Evolutionary conservation across 2,797 vertebrate genomes (phyloP), one percentile per base, ranked within the genome.

Genomic region (Synanceia verrucosa): DNA sequence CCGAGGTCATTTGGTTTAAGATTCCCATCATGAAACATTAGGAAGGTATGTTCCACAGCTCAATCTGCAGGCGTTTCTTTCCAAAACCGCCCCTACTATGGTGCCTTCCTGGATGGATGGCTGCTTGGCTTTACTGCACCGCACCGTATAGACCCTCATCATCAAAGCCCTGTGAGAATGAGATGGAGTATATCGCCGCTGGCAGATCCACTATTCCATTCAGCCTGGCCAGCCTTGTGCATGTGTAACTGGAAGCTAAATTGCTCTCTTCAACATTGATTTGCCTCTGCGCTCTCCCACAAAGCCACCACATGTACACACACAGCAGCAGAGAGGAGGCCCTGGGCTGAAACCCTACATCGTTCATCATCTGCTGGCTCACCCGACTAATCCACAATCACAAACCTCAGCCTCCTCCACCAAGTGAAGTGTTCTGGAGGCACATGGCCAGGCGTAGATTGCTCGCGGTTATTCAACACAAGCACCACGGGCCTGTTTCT

Each of bases 341-440:
- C 83, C 58, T 73, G 11, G 23, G 78, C 73, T 58, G 50, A 91
- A 92, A 89, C 76, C 76, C 82, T 76, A 78, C 69, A 84, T 90
- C 89, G 72, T 93, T 92, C 89, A 89, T 93, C 91, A 92, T 90
- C 70, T 77, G 64, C 71, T 86, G 87, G 85, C 87, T 83, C 74
- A 57, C 73, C 68, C 70, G 53, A 43, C 78, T 85, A 85, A 90
- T 90, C 86, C 82, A 66, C 79, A 89, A 82, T 90, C 82, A 66
- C 86, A 87, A 86, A 89, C 87, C 88, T 83, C 87, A 89, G 70
- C 41, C 70, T 84, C 76, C 76, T 84, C 80, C 26, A 66, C 76
- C 59, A 65, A 71, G 80, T 66, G 79, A 86, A 89, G 88, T 83
- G 81, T 88, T 88, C 73, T 86, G 68, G 39, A 69, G 81, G 81